phyloP scores from a whole-genome alignment of 2,797 vertebrate species.

The Scomberomorus guttatus region DNA sequence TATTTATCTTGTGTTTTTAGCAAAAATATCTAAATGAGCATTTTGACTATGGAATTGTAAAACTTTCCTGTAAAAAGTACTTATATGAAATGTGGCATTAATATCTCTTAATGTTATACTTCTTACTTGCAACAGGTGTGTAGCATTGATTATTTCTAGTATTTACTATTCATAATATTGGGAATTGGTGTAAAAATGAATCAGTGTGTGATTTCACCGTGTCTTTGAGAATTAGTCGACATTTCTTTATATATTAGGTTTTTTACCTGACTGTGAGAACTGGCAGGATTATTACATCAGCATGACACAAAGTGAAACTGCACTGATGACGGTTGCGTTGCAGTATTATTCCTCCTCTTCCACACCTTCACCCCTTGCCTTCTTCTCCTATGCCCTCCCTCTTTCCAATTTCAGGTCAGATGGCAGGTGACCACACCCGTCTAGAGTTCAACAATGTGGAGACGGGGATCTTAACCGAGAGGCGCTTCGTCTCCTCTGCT shows the following conservation, averaged over 20 bases:
- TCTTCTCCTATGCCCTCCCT: constrained; percentile 22
- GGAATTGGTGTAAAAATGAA: not conserved
- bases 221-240: not conserved
- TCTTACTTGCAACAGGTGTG: not conserved
- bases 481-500: constrained; percentile 92
- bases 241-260: not conserved
- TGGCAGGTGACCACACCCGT: constrained; percentile 97
- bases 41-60: too few relatives aligned
- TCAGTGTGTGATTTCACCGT: not conserved
- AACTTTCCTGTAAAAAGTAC: not conserved
- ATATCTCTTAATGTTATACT: not conserved
- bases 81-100: not conserved
- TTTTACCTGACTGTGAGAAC: not conserved
- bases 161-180: not conserved
- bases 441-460: constrained; percentile 98
- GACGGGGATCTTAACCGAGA: constrained; percentile 96
- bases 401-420: constrained; percentile 86
- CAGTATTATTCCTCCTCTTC: constrained; percentile 29
- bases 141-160: not conserved
- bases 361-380: constrained; percentile 20
- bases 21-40: too few relatives aligned
- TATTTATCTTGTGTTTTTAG: constrained; percentile 74
- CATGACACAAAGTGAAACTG: not conserved
- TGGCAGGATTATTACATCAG: not conserved
- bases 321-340: not conserved